Evolutionary conservation across 2,113 vertebrate species (phyloP), one percentile per base, ranked within the genome.

Genomic region (Oriolus oriolus): DNA sequence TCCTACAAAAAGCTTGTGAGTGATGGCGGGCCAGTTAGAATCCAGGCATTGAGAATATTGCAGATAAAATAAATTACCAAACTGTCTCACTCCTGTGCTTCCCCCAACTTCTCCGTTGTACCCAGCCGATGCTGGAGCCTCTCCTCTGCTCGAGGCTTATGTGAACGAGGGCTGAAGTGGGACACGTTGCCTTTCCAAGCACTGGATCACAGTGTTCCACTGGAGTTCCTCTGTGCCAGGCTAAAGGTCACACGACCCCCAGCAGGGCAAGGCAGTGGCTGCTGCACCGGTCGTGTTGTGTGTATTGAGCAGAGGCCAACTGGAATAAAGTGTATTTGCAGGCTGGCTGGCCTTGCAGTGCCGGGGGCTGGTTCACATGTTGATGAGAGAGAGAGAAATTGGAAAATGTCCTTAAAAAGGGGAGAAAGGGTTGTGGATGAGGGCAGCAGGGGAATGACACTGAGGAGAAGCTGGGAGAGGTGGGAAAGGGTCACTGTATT

Each of bases 191-290:
- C 7, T 45, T 78, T 56, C 41, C 41, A 60, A 64, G 64, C 30
- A 16, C 26, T 27, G 42, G 75, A 45, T 78, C 63, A 16, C 27
- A 22, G 22, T 20, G 69, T 73, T 68, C 61, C 84, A 3, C n/a
- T 35, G 59, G 35, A 53, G 18, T 8, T 63, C 18, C 37, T 71
- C 42, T 0, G 0, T 21, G n/a, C 45, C 1, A 9, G n/a, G 20
- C 47, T 52, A 5, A 35, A 63, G 22, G 56, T 27, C 59, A 42
- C 9, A 4, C 14, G 7, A n/a, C 2, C 28, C 27, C 45, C 16
- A 2, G 21, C 20, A 52, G 56, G 9, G 76, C 6, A 16, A 54
- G 49, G 50, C 15, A 41, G 73, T 0, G 7, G n/a, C 86, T 80
- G 74, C 74, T 54, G 53, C 19, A 7, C 26, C 0, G 1, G 4